These are phyloP conservation scores for Pyrgus malvae DNA, from an alignment of 2,888 invertebrate genomes.

Conservation along the genomic window DNA sequence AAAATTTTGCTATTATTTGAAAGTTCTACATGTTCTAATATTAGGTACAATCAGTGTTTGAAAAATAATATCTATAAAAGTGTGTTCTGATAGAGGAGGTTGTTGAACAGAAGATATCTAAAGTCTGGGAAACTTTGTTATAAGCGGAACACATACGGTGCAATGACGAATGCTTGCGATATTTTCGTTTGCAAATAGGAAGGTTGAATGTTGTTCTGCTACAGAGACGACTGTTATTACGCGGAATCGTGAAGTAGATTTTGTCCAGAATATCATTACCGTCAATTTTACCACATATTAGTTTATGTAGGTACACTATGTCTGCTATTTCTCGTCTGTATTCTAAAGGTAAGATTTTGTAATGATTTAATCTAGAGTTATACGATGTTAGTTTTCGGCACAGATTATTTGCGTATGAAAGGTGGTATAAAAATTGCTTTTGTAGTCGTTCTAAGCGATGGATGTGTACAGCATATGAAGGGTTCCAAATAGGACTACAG, in stretches of 20 bases:
- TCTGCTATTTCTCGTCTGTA: neutral
- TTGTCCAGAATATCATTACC: neutral
- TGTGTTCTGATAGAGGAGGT: no score
- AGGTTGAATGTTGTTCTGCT: slow-evolving; percentile 4
- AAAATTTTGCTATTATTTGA: no score
- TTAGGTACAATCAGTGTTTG: no score
- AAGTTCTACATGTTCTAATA: no score
- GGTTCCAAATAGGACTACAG: neutral
- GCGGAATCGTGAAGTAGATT: neutral
- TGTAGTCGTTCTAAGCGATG: neutral
- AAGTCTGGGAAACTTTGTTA: neutral
- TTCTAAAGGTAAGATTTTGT: neutral
- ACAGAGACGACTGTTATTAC: neutral
- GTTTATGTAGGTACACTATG: neutral
- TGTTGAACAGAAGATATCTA: neutral
- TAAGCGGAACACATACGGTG: neutral
- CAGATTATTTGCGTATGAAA: neutral
- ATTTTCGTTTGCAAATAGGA: neutral
- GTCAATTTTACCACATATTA: slow-evolving; percentile 1
- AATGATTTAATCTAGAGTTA: neutral
- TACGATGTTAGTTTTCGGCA: neutral
- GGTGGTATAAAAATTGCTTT: neutral
- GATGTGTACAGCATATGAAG: neutral
- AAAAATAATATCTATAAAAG: no score
- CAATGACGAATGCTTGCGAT: neutral